phyloP scores from a whole-genome alignment of 2,113 vertebrate genomes.

The Pitta sordida region DNA sequence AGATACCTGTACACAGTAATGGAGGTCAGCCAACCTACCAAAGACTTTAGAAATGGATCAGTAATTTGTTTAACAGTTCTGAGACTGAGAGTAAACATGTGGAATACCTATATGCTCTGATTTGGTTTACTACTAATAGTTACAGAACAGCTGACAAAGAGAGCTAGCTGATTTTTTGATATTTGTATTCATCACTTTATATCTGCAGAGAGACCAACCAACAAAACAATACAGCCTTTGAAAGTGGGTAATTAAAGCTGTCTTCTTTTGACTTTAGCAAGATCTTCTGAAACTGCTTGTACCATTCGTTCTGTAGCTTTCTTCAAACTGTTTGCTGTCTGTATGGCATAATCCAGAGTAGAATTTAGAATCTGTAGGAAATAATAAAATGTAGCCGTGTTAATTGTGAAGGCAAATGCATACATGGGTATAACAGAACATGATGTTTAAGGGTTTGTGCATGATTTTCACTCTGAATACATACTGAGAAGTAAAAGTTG shows the following conservation, averaged over 20 bases:
- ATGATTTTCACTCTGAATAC: background rate
- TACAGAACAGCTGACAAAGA: background rate
- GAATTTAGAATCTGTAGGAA: constrained; percentile 74
- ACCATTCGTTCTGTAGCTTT: constrained; percentile 86
- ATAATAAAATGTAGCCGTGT: background rate
- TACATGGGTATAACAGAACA: background rate
- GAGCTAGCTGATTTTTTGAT: background rate
- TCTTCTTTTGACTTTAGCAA: constrained; percentile 71
- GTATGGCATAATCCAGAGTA: constrained; percentile 83
- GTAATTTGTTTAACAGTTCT: background rate
- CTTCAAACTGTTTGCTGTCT: constrained; percentile 83
- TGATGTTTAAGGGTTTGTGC: background rate
- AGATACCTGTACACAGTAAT: background rate
- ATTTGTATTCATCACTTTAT: background rate
- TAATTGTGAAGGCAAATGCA: background rate
- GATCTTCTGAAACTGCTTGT: constrained; percentile 78
- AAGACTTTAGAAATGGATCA: background rate
- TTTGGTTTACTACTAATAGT: background rate
- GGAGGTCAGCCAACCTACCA: background rate
- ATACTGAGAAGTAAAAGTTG: background rate
- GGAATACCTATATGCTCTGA: background rate
- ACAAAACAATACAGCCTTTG: background rate
- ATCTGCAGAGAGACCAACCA: background rate
- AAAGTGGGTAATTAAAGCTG: background rate
- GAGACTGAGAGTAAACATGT: background rate